These are phyloP conservation scores for Cryptotermes secundus DNA, from an alignment of 1,140 invertebrate species.

Conservation along the genomic window DNA sequence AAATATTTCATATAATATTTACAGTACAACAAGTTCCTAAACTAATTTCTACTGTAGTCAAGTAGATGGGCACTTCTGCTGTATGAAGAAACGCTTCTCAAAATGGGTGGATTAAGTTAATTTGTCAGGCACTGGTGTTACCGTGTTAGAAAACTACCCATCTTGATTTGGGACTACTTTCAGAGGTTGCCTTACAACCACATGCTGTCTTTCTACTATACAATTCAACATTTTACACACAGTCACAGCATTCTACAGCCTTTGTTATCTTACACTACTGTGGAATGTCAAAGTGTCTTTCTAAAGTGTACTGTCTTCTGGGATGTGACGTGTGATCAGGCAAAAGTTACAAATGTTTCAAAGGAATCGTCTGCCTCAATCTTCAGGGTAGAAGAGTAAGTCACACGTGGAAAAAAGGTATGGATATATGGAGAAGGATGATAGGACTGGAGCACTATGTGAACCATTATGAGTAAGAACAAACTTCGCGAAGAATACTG, in stretches of 20 bases:
- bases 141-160: background rate
- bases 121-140: background rate
- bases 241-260: background rate
- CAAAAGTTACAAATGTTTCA: too few species aligned
- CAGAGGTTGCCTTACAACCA: background rate
- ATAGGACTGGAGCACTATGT: too few species aligned
- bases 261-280: background rate
- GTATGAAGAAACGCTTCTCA: background rate
- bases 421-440: too few species aligned
- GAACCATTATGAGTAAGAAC: too few species aligned
- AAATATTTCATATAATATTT: background rate
- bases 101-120: background rate
- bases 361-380: too few species aligned
- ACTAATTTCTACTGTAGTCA: background rate
- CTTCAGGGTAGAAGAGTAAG: too few species aligned
- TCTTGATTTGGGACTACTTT: background rate
- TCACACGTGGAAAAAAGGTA: too few species aligned
- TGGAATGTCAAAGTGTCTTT: background rate
- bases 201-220: background rate
- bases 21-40: background rate
- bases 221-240: background rate
- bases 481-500: too few species aligned
- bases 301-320: too few species aligned
- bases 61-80: background rate
- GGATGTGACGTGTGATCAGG: too few species aligned